Evolutionary conservation across 64 coral and sea anemone genomes (phyloP), one percentile per base, ranked within the genome.

Genomic region (Acropora tenuis): DNA sequence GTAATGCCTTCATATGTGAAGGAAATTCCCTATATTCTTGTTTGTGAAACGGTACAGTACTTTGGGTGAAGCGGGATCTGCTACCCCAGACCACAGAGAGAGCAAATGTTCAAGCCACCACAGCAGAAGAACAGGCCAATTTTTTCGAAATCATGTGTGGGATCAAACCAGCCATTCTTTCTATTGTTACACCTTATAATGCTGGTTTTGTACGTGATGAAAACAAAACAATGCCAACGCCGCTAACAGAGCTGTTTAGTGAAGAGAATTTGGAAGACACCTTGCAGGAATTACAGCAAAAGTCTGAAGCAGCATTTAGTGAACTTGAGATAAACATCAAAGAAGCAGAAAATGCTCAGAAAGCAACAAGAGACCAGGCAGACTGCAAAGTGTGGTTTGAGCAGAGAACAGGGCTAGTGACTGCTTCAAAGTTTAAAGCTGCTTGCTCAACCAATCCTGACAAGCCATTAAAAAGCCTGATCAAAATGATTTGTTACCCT

Each of bases 401-500:
- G 73, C 79, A 90, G 11, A 94, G 92, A 65, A 75, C 73, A 47
- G 93, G 87, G 6, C 17, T 79, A 55, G 74, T 94, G 47, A 87
- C 80, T 72, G 93, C 88, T 6, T 90, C 81, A 43, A 90, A 90
- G 86, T 87, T 94, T 11, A 75, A 75, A 75, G 6, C 73, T 11
- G 42, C 73, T 45, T 75, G 73, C 73, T 12, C 73, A 43, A 75
- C 73, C 12, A 13, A 75, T 13, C 73, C 73, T 0, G 75, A 84
- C 43, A 90, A 89, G 19, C 93, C 93, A 68, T 89, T 80, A 72
- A 78, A 69, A 48, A 80, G 80, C 69, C 48, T 94, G 76, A 94
- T 94, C 72, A 80, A 90, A 59, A 52, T 41, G 41, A 76, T 95
- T 58, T 95, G 89, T 67, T 88, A 92, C 50, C 89, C 94, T 46